Conservation (phyloP, 1,140 invertebrate species). For the Frieseomelitta varia region DNA sequence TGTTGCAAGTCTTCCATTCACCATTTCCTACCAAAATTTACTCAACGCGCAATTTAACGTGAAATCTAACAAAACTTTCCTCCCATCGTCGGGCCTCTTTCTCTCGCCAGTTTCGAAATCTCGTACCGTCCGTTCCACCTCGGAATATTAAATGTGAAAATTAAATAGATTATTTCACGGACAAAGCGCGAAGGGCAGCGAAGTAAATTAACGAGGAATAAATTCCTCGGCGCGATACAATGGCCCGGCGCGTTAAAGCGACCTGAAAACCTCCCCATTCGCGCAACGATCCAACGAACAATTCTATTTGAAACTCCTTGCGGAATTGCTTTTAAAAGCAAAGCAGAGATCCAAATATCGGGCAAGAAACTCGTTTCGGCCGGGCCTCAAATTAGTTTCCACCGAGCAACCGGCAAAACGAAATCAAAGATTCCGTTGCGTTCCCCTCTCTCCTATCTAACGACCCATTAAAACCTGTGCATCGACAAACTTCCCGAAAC, state of each 20-base stretch:
- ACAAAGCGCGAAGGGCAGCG: neutral
- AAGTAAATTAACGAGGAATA: neutral
- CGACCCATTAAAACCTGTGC: neutral
- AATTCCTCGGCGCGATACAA: neutral
- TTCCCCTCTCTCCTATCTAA: neutral
- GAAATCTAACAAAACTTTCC: neutral
- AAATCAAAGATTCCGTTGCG: slow-evolving; percentile 1
- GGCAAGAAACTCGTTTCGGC: neutral
- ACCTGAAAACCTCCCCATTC: neutral
- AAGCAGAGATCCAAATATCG: neutral
- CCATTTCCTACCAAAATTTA: neutral
- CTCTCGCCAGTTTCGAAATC: neutral
- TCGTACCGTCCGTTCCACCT: neutral
- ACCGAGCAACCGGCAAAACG: neutral
- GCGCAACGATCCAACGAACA: neutral
- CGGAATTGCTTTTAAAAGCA: neutral
- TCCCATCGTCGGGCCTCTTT: neutral
- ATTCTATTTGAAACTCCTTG: neutral
- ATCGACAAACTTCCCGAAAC: neutral
- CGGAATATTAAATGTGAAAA: neutral
- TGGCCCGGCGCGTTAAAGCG: neutral
- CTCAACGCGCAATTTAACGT: neutral
- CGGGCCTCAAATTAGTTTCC: neutral
- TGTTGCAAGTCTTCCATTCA: neutral
- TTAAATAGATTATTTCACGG: neutral